Conservation (phyloP, 2,888 invertebrate species). For the Pterostichus madidus region DNA sequence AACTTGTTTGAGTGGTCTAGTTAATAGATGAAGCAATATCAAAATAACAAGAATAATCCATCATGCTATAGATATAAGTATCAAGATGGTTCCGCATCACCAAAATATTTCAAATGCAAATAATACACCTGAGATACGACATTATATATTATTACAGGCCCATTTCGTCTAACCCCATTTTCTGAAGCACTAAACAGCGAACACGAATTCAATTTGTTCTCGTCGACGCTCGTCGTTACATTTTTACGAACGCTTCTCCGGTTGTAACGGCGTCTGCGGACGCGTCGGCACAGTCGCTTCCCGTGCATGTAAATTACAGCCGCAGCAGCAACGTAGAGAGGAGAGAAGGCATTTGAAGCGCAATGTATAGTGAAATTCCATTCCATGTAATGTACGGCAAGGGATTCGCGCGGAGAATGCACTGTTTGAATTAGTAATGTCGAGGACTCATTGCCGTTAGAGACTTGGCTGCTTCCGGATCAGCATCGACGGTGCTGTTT, state of each 20-base stretch:
- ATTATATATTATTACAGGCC: constrained; percentile 53
- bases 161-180: constrained; percentile 47
- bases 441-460: constrained; percentile 21
- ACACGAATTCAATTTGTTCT: constrained; percentile 59
- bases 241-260: constrained; percentile 45
- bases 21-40: too few species aligned
- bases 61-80: too few species aligned
- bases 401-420: constrained; percentile 51
- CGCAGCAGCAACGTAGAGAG: constrained; percentile 18
- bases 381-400: constrained; percentile 59
- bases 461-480: neutral
- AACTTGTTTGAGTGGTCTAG: too few species aligned
- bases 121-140: constrained; percentile 30
- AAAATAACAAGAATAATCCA: too few species aligned
- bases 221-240: constrained; percentile 45
- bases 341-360: constrained; percentile 39
- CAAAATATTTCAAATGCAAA: constrained; percentile 46
- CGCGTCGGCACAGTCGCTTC: constrained; percentile 11
- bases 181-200: constrained; percentile 50
- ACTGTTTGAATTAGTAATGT: constrained; percentile 60
- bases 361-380: constrained; percentile 65
- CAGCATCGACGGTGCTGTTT: constrained; percentile 13
- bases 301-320: constrained; percentile 48
- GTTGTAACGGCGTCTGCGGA: constrained; percentile 18
- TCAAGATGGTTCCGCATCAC: neutral